A percentile compares a stretch with the other conserved stretches of the same genome.
These are phyloP conservation scores for Aphis gossypii DNA, from an alignment of 1,140 invertebrate species.

Conservation along the genomic window DNA sequence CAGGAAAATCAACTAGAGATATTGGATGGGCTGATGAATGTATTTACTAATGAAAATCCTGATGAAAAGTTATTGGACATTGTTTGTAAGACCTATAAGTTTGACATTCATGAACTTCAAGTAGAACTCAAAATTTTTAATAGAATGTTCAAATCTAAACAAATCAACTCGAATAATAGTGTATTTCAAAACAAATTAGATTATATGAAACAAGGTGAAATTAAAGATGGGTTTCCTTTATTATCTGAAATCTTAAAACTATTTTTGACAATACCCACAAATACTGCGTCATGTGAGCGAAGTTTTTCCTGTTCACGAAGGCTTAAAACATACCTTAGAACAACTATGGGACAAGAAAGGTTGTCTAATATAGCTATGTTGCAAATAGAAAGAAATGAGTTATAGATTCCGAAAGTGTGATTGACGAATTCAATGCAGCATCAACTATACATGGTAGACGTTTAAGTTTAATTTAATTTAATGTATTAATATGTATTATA, in stretches of 20 bases:
- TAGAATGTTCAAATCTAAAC: conserved; percentile 1
- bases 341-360: neutral
- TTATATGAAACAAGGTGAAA: neutral
- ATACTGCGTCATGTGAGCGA: neutral
- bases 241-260: neutral
- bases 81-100: too few species aligned
- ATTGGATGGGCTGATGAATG: too few species aligned
- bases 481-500: too few species aligned
- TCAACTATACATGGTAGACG: too few species aligned
- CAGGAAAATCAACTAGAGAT: too few species aligned
- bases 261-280: neutral
- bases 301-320: neutral
- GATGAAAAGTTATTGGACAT: neutral
- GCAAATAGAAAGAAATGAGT: too few species aligned
- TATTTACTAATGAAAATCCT: too few species aligned
- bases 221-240: neutral
- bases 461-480: too few species aligned
- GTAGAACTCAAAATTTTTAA: neutral
- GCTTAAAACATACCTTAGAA: neutral
- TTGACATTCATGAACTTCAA: neutral
- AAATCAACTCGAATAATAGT: neutral
- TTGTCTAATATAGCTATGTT: neutral
- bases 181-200: neutral
- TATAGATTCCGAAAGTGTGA: too few species aligned
- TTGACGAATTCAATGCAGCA: too few species aligned